phyloP scores from a whole-genome alignment of 1,140 invertebrate genomes.

The Cydia amplana region DNA sequence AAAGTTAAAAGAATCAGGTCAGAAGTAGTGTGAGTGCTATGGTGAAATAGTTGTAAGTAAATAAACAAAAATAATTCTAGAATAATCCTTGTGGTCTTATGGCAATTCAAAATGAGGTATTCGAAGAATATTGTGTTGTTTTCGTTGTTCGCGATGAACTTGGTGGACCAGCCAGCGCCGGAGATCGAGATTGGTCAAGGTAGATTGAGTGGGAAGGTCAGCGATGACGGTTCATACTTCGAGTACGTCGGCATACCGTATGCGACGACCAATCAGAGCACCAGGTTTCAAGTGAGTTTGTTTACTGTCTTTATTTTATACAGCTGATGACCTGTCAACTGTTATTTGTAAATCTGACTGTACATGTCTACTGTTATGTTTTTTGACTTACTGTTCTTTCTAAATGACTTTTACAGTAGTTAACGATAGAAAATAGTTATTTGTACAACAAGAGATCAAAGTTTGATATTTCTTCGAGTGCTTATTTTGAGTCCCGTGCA shows the following conservation, averaged over 20 bases:
- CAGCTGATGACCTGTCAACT: too few species aligned
- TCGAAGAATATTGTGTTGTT: conserved; percentile 41
- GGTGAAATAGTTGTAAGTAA: background rate
- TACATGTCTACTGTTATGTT: too few species aligned
- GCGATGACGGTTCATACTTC: conserved; percentile 60
- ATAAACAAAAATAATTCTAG: background rate
- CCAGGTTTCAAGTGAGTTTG: conserved; percentile 59
- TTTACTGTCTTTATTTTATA: background rate
- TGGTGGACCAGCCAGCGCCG: conserved; percentile 42
- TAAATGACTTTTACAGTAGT: too few species aligned
- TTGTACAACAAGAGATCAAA: too few species aligned
- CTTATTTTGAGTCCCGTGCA: too few species aligned
- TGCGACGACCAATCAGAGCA: conserved; percentile 53
- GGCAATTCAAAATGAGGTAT: conserved; percentile 42
- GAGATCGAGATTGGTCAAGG: conserved; percentile 40
- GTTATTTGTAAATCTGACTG: too few species aligned
- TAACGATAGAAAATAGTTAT: too few species aligned
- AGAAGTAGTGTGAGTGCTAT: background rate
- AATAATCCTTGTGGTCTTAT: too few species aligned
- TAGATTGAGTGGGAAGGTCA: conserved; percentile 54
- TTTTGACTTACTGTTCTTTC: too few species aligned
- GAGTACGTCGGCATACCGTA: conserved; percentile 71
- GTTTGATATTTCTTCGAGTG: too few species aligned
- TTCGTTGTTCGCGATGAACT: conserved; percentile 40
- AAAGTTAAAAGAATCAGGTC: background rate